These are phyloP conservation scores for Kradibia gibbosae DNA, from an alignment of 1,140 invertebrate species.

Conservation along the genomic window DNA sequence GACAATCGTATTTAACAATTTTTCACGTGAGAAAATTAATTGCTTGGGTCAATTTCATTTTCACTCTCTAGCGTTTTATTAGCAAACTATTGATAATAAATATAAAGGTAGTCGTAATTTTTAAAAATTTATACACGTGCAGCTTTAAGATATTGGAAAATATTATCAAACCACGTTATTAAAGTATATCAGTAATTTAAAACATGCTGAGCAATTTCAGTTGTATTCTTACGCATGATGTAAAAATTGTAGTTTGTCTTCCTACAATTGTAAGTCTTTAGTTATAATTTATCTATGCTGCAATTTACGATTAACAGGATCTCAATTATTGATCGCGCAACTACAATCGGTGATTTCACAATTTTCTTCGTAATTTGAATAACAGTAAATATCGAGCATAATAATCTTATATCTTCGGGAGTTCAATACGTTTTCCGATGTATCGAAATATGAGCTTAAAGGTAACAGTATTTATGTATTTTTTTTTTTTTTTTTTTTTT, in stretches of 20 bases:
- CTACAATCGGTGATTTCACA: constrained; percentile 2
- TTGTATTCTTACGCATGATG: neutral
- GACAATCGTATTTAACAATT: too few species aligned
- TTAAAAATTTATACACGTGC: too few species aligned
- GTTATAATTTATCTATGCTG: neutral
- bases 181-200: too few species aligned
- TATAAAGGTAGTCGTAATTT: too few species aligned
- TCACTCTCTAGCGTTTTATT: too few species aligned
- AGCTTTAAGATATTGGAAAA: too few species aligned
- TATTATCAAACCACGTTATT: too few species aligned
- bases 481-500: neutral
- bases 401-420: neutral
- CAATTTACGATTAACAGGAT: neutral
- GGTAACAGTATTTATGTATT: neutral
- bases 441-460: neutral
- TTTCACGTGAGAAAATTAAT: too few species aligned
- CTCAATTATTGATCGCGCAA: neutral
- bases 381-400: neutral
- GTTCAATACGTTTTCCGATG: neutral
- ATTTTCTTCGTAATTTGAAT: neutral
- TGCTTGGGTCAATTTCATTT: too few species aligned
- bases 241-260: neutral
- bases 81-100: too few species aligned
- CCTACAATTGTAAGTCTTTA: neutral
- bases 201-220: neutral